Evolutionary conservation across 2,888 invertebrate genomes (phyloP).

Genomic region (Prosopocoilus inquinatus): DNA sequence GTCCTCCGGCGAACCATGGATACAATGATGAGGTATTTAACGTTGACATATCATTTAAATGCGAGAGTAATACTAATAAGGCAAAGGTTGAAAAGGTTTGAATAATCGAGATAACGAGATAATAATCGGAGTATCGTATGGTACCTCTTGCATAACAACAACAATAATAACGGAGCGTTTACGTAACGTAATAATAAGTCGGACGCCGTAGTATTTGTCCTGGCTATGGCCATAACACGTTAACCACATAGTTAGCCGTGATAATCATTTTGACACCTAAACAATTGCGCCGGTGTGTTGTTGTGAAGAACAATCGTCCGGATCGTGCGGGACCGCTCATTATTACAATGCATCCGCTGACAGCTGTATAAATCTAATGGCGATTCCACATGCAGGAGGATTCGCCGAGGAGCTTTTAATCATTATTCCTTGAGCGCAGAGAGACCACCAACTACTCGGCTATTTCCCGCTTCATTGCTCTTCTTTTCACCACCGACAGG

Average conservation of each 20-base stretch:
- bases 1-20: too few species aligned
- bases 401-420: conserved; percentile 25
- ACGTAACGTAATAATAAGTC: conserved; percentile 15
- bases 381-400: conserved; percentile 28
- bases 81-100: neutral
- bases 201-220: conserved; percentile 1
- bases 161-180: conserved; percentile 13
- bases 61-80: too few species aligned
- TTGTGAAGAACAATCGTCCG: conserved; percentile 30
- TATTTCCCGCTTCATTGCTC: conserved; percentile 15
- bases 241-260: conserved; percentile 25
- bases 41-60: too few species aligned
- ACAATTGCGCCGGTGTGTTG: conserved; percentile 25
- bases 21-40: too few species aligned
- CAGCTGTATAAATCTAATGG: conserved; percentile 32
- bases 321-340: conserved; percentile 34
- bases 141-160: conserved; percentile 6
- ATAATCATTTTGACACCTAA: conserved; percentile 31
- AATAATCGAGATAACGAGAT: conserved; percentile 7
- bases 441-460: conserved; percentile 18
- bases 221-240: conserved; percentile 16
- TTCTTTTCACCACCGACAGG: neutral
- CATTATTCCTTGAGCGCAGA: conserved; percentile 25
- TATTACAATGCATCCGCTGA: conserved; percentile 35
- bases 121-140: conserved; percentile 6